Evolutionary conservation across 64 coral and sea anemone species (phyloP), one percentile per base, ranked within the genome.

Genomic region (Trachythela sp.): DNA sequence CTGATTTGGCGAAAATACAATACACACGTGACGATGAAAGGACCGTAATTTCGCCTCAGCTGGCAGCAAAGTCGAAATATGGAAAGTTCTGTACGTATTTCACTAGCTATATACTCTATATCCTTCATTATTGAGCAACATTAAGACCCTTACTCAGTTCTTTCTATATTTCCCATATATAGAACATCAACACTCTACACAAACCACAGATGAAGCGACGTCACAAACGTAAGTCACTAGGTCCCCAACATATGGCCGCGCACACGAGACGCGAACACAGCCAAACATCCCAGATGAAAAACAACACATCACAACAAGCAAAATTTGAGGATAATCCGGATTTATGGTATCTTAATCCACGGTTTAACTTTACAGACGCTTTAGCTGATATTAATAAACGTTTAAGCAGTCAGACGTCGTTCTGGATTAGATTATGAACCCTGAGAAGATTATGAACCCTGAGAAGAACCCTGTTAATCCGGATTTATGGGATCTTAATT

Each of bases 361-460:
- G 75, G 35, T 80, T 36, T 39, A 80, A 80, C 33, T 80, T 80
- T 80, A 37, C 75, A 18, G 75, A 80, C 34, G 75, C 75, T 80
- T 80, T 80, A 80, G 75, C 75, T 30, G 75, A 80, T 36, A 80
- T 80, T 15, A 80, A 80, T 39, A 80, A 80, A 35, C 75, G 75
- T 18, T 36, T 80, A 18, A 80, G 9, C 4, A 80, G 75, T 39
- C 75, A 80, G 18, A 80, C 75, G 6, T 80, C 75, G 4, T 80
- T 80, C 37, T 80, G 75, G 75, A 80, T 80, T 15, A 80, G 75
- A 29, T 80, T 80, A 80, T 80, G 75, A 80, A 64, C 20, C 2
- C 3, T 45, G 42, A 45, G 42, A 45, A 45, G 4, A 6, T 45
- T 45, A 45, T 11, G 8, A n/a, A n/a, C n/a, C n/a, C n/a, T n/a